Conservation (phyloP, 1,140 invertebrate genomes). For the Campoletis sonorensis region DNA sequence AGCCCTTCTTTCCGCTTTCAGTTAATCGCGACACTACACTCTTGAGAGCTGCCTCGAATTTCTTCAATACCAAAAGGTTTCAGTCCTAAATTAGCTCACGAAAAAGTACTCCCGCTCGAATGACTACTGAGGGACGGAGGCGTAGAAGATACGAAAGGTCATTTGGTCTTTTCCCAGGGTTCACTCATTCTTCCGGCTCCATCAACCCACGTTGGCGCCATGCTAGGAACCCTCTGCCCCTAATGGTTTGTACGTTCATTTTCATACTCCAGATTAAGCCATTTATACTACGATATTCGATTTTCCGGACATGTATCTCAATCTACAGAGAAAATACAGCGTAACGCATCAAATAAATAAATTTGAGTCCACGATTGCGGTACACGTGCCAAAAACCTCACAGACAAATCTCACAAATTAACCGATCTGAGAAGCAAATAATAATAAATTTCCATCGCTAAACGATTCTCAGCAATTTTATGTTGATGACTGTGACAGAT, state of each 20-base stretch:
- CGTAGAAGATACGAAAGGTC: background rate
- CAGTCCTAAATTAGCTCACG: background rate
- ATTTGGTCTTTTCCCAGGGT: background rate
- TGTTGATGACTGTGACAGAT: no score
- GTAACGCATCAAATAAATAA: background rate
- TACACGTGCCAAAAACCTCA: no score
- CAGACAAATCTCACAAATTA: no score
- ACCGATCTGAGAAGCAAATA: no score
- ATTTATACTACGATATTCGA: background rate
- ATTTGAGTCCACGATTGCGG: no score
- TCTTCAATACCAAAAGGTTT: background rate
- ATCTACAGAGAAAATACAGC: background rate
- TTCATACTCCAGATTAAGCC: background rate
- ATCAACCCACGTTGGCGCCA: background rate
- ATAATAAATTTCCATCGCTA: no score
- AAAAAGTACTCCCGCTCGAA: background rate
- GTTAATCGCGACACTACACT: background rate
- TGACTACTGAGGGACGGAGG: background rate
- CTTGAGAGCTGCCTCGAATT: background rate
- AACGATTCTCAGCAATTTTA: no score
- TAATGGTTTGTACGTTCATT: background rate
- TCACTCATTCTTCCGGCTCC: slow-evolving; percentile 1
- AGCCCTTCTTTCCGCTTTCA: background rate
- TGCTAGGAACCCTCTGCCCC: background rate
- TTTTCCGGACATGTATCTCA: background rate